These are phyloP conservation scores for Corythoichthys haematopterus DNA, from an alignment of 2,113 vertebrate species.

Conservation along the genomic window DNA sequence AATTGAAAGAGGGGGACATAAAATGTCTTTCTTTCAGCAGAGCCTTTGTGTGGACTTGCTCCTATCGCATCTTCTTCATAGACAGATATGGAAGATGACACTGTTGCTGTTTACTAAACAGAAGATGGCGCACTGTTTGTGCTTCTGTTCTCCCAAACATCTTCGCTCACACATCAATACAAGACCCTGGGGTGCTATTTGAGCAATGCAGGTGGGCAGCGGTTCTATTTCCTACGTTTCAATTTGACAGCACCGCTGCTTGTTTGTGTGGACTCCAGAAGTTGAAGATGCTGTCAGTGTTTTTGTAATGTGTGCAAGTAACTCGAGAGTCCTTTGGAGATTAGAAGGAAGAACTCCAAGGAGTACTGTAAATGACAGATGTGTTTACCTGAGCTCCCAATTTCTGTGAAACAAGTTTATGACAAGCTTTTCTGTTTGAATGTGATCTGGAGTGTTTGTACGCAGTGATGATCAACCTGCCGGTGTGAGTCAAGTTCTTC, in stretches of 20 bases:
- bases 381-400: conserved; percentile 58
- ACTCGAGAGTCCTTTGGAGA: conserved; percentile 45
- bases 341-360: conserved; percentile 31
- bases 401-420: conserved; percentile 44
- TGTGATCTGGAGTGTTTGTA: conserved; percentile 63
- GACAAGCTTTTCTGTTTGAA: conserved; percentile 51
- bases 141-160: conserved; percentile 26
- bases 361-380: conserved; percentile 46
- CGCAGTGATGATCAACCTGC: conserved; percentile 53
- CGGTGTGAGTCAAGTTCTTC: conserved; percentile 57
- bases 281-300: conserved; percentile 43
- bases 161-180: conserved; percentile 47
- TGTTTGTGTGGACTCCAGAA: conserved; percentile 40
- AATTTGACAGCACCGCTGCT: conserved; percentile 50
- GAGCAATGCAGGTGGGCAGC: conserved; percentile 47
- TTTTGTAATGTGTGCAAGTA: conserved; percentile 46
- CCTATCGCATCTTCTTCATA: conserved; percentile 21
- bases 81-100: conserved; percentile 40
- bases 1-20: too few species aligned
- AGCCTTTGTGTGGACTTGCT: conserved; percentile 24
- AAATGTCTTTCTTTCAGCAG: conserved; percentile 16
- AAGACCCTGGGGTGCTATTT: conserved; percentile 38
- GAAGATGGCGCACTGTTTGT: conserved; percentile 23
- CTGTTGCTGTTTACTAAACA: conserved; percentile 52
- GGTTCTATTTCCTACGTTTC: conserved; percentile 37